Evolutionary conservation across 2,113 vertebrate species (phyloP), one percentile per base, ranked within the genome.

Genomic region (Glaucomys volans): DNA sequence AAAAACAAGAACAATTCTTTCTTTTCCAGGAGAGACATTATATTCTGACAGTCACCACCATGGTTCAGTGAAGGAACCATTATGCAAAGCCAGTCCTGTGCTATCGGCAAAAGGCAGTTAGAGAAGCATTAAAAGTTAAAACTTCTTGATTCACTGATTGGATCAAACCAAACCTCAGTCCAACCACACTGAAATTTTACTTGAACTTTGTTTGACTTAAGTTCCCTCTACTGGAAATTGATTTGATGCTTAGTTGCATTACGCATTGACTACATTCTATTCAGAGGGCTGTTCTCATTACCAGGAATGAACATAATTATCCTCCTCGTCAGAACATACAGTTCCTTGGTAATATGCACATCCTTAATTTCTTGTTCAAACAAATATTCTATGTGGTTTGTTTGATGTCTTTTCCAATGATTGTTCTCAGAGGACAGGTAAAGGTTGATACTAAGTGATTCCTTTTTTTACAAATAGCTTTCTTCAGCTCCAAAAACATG

Each of bases 281-380:
- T 94, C 40, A 79, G 74, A 86, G 67, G 22, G 7, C 75, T 95
- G 44, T 22, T 93, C 13, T 84, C 30, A 30, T 90, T 97, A 67
- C 93, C 24, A 67, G 91, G 86, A 95, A 96, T 66, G 37, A 95
- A 47, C 28, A 86, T 85, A 72, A 81, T 50, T 84, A 50, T 32
- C 37, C 47, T 94, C 57, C 40, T 74, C 20, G 2, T 71, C 71
- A 90, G 96, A 95, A 95, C 3, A 0, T 91, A 72, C 87, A 93
- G 97, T 97, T 57, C 82, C 59, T n/a, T 74, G 35, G 82, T 87
- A 79, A 89, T 62, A 72, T 11, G 66, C 64, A 91, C 67, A 90
- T 80, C 37, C 54, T 18, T 80, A 59, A 59, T 82, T 96, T 90
- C 93, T 81, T 97, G 95, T 95, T 82, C 92, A 97, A 93, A 96